Evolutionary conservation across 1,140 invertebrate genomes (phyloP), one percentile per base, ranked within the genome.

Genomic region (Hesperophylax magnus): DNA sequence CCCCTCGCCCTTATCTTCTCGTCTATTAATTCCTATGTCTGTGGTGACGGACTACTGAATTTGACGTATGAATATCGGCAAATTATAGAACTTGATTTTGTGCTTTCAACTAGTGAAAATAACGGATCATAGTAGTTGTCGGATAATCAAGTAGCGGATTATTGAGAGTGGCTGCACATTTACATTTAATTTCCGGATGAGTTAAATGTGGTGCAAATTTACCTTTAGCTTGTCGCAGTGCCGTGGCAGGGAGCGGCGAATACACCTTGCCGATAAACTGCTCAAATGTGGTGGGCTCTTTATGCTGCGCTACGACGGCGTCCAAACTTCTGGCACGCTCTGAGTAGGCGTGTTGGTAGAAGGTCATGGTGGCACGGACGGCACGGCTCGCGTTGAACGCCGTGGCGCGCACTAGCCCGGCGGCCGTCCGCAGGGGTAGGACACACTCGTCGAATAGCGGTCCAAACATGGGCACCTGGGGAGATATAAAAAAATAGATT

Each of bases 391-490:
- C 98, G 87, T 96, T 97, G 53, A 98, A 92, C 15, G 97, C 97
- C 17, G 97, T 97, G 15, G 96, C 95, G 79, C 98, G 92, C 27
- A 99, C 96, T 34, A 99, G 90, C 24, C 94, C 96, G 7, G 98
- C 95, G 82, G 93, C 92, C 84, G 95, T 94, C 84, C 96, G 94
- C 52, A 99, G 94, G 85, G 97, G 96, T n/a, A 99, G 93, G 60
- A 99, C 94, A 81, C 96, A 95, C 88, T 98, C 98, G 89, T 99
- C 96, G 88, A 97, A 99, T 56, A 99, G 89, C 8, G 98, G 97
- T 6, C 98, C 98, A 91, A 99, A 99, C 88, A 95, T 97, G 4
- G 97, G 96, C 81, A 98, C 95, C 92, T 97, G 89, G 52, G 3
- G 14, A 31, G 31, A 60, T 58, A 17, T 0, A 2, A 27, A 47